Percentiles rank a stretch among this genome's conserved stretches.
Evolutionary conservation across 2,113 vertebrate species (phyloP).

Genomic region (Neolamprologus kungweensis): DNA sequence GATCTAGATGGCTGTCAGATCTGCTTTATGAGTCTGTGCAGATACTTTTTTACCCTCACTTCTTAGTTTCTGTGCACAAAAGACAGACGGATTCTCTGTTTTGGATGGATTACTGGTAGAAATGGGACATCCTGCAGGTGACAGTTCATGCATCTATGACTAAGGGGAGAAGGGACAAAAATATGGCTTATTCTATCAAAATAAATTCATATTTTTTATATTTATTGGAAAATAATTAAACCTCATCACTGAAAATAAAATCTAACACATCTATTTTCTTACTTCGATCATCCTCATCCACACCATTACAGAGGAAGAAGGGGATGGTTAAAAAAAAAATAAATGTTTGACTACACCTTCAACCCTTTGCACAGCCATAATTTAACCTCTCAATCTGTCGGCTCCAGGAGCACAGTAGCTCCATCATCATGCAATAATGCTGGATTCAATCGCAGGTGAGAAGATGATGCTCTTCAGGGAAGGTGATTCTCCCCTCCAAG

Average conservation of each 20-base stretch:
- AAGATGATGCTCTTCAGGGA: constrained; percentile 55
- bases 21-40: not conserved
- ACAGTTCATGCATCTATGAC: not conserved
- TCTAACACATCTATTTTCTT: not conserved
- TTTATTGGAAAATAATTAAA: not conserved
- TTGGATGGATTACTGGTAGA: not conserved
- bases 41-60: not conserved
- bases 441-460: constrained; percentile 37
- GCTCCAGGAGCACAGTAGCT: not conserved
- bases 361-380: constrained; percentile 49
- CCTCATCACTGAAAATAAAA: not conserved
- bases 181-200: not conserved
- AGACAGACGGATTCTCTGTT: not conserved
- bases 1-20: not conserved
- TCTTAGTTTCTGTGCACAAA: not conserved
- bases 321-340: not conserved
- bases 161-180: not conserved
- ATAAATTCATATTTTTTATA: not conserved
- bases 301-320: not conserved
- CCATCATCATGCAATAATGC: constrained; percentile 60
- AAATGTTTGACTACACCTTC: constrained; percentile 60
- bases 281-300: not conserved
- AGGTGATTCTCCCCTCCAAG: constrained; percentile 34
- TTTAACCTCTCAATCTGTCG: constrained; percentile 40
- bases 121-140: not conserved